Percentiles rank a stretch among this genome's conserved stretches.
Conservation (phyloP, 1,140 invertebrate genomes). For the Brachionus rotundiformis region DNA sequence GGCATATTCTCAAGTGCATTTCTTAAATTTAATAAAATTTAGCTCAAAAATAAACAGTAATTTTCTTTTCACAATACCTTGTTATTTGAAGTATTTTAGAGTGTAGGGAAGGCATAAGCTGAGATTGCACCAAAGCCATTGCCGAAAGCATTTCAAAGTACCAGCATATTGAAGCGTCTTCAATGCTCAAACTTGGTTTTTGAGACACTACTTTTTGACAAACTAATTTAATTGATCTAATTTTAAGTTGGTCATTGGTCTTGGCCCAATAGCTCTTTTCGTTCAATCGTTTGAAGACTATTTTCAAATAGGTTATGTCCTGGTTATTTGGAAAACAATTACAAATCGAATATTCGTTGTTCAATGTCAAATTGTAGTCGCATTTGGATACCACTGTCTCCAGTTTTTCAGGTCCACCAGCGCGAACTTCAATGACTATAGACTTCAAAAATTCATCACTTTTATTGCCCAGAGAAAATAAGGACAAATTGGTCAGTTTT, state of each 20-base stretch:
- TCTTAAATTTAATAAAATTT: too few species aligned
- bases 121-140: slow-evolving; percentile 34
- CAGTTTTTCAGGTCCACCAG: not conserved
- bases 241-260: slow-evolving; percentile 27
- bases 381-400: slow-evolving; percentile 44
- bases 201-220: not conserved
- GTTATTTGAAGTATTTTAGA: slow-evolving; percentile 35
- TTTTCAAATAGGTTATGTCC: slow-evolving; percentile 15
- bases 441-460: slow-evolving; percentile 27
- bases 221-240: slow-evolving; percentile 34
- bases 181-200: not conserved
- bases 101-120: slow-evolving; percentile 15
- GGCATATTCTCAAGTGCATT: slow-evolving; percentile 29
- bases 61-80: not conserved
- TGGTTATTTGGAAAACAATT: slow-evolving; percentile 46
- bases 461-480: slow-evolving; percentile 24
- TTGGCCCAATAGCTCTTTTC: slow-evolving; percentile 45
- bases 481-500: not conserved
- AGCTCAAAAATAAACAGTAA: not conserved
- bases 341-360: slow-evolving; percentile 35
- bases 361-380: slow-evolving; percentile 29
- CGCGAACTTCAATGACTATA: slow-evolving; percentile 7
- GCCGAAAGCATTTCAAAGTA: slow-evolving; percentile 48
- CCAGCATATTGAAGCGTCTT: slow-evolving; percentile 45
- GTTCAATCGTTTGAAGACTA: not conserved